phyloP scores from a whole-genome alignment of 1,140 invertebrate species.

The Orchesella cincta region DNA sequence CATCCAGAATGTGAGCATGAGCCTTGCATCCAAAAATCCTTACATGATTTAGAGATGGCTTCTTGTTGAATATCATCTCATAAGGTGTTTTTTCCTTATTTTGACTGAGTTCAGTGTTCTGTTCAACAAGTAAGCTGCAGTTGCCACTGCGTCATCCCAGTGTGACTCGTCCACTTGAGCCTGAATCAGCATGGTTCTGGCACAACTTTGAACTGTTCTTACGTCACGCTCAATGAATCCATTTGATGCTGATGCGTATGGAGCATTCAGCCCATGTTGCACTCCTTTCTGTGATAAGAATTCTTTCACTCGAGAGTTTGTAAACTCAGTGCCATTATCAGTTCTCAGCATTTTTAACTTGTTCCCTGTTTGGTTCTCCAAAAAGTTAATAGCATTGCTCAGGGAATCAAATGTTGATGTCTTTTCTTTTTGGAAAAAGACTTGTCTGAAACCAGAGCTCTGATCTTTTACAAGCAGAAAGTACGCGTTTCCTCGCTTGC shows the following conservation, averaged over 20 bases:
- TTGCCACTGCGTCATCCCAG: conserved; percentile 37
- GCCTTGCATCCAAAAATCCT: conserved; percentile 44
- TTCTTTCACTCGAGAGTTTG: neutral
- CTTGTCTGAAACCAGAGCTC: neutral
- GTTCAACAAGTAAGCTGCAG: neutral
- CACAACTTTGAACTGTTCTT: conserved; percentile 6
- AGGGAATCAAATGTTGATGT: neutral
- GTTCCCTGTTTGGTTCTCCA: conserved; percentile 52
- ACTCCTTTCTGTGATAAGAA: conserved; percentile 35
- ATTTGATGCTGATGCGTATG: conserved; percentile 17
- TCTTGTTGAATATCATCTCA: conserved; percentile 14
- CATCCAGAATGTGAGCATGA: conserved; percentile 40
- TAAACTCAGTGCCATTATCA: conserved; percentile 57
- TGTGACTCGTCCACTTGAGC: neutral
- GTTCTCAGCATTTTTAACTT: conserved; percentile 54
- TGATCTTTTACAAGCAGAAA: neutral
- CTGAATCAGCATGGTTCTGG: conserved; percentile 30
- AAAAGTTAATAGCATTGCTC: conserved; percentile 1
- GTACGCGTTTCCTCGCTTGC: neutral
- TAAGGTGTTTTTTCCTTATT: conserved; percentile 40
- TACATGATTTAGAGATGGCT: conserved; percentile 21
- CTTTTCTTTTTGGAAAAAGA: neutral
- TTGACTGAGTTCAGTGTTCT: conserved; percentile 15
- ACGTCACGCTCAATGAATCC: conserved; percentile 35
- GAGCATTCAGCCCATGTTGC: conserved; percentile 14